These are phyloP conservation scores for Ictalurus punctatus DNA, from an alignment of 2,113 vertebrate species.

Conservation along the genomic window DNA sequence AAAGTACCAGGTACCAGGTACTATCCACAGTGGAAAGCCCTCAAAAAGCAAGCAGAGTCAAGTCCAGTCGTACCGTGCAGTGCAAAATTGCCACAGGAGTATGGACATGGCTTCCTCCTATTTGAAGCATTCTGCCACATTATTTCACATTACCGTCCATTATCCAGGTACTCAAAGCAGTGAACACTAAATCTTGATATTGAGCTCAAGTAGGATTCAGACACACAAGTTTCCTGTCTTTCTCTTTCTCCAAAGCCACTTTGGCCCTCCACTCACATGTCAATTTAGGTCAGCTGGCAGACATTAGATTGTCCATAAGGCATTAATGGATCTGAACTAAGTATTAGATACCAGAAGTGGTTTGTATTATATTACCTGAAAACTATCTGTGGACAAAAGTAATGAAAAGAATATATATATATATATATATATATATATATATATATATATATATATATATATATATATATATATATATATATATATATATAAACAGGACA, in stretches of 20 bases:
- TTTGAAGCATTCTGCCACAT: not conserved
- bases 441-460: no score
- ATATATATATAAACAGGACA: no score
- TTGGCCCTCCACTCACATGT: not conserved
- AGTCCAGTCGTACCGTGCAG: no score
- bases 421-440: no score
- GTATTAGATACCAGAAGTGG: not conserved
- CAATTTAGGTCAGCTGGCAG: not conserved
- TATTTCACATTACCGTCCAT: not conserved
- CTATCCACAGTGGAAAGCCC: no score
- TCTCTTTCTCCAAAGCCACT: not conserved
- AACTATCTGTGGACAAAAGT: no score
- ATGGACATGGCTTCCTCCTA: not conserved
- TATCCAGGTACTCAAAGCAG: not conserved
- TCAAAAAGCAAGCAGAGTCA: no score
- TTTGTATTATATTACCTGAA: not conserved
- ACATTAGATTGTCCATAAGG: not conserved
- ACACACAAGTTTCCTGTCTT: not conserved
- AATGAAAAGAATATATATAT: no score
- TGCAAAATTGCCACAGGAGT: no score
- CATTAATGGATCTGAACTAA: not conserved
- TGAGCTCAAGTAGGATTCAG: not conserved
- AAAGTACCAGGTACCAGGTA: no score
- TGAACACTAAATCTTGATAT: not conserved
- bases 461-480: no score